Base-by-base conservation (phyloP, 2,797 vertebrate genomes). In the Vireo griseus region DNA sequence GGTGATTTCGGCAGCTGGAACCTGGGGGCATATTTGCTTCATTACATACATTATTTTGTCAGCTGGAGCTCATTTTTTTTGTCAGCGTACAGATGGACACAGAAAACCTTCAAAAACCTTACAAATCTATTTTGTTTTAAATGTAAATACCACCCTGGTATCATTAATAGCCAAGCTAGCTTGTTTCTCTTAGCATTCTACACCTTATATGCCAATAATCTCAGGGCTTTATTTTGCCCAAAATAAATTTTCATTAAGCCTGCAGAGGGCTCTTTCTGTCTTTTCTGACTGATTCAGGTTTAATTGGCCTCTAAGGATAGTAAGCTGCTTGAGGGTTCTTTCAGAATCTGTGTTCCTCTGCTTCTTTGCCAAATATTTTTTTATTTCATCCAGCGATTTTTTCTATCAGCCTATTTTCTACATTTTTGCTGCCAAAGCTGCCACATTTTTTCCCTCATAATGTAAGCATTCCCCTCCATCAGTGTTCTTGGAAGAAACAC, bases 241-340 rank as follows among this genome's bases (percentile, higher is more conserved):
- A 90, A 69, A 96, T 15, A 94, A 90, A 94, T 84, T 96, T 95
- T 90, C 87, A 91, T 92, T 95, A 94, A 88, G 85, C 79, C 86
- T 84, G 73, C 33, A 31, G 91, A 88, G 21, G 55, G 76, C 62
- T 92, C 88, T 94, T 95, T 92, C 87, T 96, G 78, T 92, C 85
- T 92, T 96, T 96, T 66, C 92, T 94, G 87, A 69, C 84, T 92
- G 92, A 94, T 93, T 90, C 89, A 91, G 54, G 66, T 90, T 94
- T 97, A 97, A 96, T 97, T 96, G 92, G 96, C 95, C 92, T 95
- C 95, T 76, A 94, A 96, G 94, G 94, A 92, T 76, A 90, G 69
- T 90, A 92, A 95, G 69, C 82, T 91, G 91, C 88, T 96, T 94
- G 92, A 94, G 87, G 89, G 48, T 62, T 92, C 79, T 94, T 95